Evolutionary conservation across 2,888 invertebrate species (phyloP), one percentile per base, ranked within the genome.

Genomic region (Strigamia maritima): DNA sequence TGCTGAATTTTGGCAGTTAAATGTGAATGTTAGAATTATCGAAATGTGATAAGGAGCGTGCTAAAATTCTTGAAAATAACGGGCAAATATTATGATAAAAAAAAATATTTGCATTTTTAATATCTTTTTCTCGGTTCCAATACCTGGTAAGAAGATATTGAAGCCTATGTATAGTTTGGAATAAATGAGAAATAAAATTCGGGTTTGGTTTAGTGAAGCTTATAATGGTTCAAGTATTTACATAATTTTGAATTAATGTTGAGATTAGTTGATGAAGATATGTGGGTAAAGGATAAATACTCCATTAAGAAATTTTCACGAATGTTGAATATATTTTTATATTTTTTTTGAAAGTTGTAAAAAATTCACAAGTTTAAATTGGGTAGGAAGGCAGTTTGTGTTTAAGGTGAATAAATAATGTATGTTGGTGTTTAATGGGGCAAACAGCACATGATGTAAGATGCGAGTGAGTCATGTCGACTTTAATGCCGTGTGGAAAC

Each of bases 391-490:
- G 54, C 8, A 19, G 54, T 54, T 54, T 54, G 54, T 54, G 54
- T 54, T 54, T 19, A 54, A 54, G 54, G 54, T 54, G 54, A 54
- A 54, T 54, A 54, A 54, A 54, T 54, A 19, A 54, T 54, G 54
- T 54, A 54, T 54, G 54, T 54, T 54, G 54, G 54, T 54, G 54
- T 19, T 54, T 54, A 54, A 54, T 54, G 54, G 54, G 54, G 54
- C 54, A 54, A 54, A 54, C 54, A 22, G 54, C 54, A 54, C 54
- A 54, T 54, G 54, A 54, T 54, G 54, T 54, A 54, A 54, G 54
- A n/a, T 54, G 54, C 22, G n/a, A 54, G 54, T 22, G 54, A 54
- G 54, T 54, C 54, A 54, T 54, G 54, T 54, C 54, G 54, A 54
- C 54, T 54, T 54, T 54, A 54, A 54, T 54, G 54, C 54, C 22